Percentiles rank a stretch among this genome's conserved stretches.
Evolutionary conservation across 1,140 invertebrate species (phyloP).

Genomic region (Caenorhabditis brenneri): DNA sequence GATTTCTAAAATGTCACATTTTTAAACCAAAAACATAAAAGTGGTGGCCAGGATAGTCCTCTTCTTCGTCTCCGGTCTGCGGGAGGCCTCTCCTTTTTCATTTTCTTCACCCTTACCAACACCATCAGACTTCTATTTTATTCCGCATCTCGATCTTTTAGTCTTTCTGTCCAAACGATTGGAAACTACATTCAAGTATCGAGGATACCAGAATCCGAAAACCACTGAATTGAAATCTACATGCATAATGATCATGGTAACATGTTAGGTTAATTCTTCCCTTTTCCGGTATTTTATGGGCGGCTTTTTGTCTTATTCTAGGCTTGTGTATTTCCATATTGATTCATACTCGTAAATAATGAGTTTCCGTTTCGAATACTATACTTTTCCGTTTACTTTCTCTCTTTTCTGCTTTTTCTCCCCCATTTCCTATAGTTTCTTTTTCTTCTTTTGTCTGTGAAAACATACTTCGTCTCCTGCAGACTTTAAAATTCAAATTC

Average conservation of each 20-base stretch:
- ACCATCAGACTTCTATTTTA: not conserved
- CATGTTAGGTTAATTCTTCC: too few species aligned
- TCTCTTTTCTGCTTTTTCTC: not conserved
- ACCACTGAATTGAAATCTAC: too few species aligned
- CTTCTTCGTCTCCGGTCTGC: slow-evolving; percentile 3
- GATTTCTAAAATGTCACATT: too few species aligned
- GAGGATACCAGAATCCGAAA: too few species aligned
- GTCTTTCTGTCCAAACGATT: not conserved
- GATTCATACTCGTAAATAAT: slow-evolving; percentile 22
- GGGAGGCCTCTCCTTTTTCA: not conserved
- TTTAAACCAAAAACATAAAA: too few species aligned
- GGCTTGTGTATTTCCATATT: not conserved
- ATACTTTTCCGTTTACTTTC: not conserved
- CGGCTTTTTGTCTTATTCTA: too few species aligned
- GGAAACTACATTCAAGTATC: slow-evolving; percentile 6
- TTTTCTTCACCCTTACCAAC: not conserved
- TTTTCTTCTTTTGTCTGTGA: not conserved
- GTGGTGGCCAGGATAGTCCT: not conserved
- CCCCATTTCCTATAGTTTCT: not conserved
- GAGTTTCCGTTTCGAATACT: not conserved
- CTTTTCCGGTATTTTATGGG: too few species aligned
- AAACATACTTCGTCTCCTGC: not conserved
- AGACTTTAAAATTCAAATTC: slow-evolving; percentile 3
- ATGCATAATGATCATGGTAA: too few species aligned
- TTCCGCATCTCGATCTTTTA: slow-evolving; percentile 31